These are phyloP conservation scores for Ramphastos sulfuratus DNA, from an alignment of 2,113 vertebrate genomes.

Conservation along the genomic window DNA sequence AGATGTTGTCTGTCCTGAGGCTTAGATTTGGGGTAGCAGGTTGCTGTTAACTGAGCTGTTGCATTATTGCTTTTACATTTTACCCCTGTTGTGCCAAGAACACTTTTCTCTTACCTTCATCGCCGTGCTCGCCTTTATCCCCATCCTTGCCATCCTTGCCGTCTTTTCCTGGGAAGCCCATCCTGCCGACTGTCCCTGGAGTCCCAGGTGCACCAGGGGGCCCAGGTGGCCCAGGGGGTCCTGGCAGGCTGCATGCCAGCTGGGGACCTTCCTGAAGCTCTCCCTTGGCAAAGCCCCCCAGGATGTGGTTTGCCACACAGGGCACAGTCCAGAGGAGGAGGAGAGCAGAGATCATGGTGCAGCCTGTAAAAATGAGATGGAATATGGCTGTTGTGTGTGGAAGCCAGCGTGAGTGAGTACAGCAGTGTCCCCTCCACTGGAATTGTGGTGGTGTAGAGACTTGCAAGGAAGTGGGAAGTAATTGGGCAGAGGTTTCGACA, in stretches of 20 bases:
- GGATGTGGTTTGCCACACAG: conserved; percentile 77
- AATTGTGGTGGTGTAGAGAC: accelerated
- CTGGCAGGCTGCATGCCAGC: conserved; percentile 88
- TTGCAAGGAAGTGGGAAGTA: neutral
- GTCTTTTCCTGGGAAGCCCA: conserved; percentile 89
- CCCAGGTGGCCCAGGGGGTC: conserved; percentile 85
- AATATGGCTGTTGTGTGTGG: accelerated
- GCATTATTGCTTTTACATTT: neutral
- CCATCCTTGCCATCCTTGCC: conserved; percentile 89
- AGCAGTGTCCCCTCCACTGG: accelerated
- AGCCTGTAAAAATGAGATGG: conserved; percentile 60
- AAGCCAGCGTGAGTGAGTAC: accelerated
- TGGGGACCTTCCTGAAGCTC: conserved; percentile 79
- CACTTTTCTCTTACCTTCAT: conserved; percentile 75
- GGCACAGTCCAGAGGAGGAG: conserved; percentile 80
- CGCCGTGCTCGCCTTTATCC: conserved; percentile 82
- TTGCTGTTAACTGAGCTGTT: neutral
- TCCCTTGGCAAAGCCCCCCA: conserved; percentile 68
- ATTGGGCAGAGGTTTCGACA: neutral
- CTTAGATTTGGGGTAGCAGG: neutral
- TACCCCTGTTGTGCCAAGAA: accelerated
- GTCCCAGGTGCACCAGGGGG: conserved; percentile 82
- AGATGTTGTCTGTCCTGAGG: neutral
- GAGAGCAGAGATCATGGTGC: conserved; percentile 79
- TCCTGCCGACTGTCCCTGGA: conserved; percentile 83